Percentiles rank a stretch among this genome's conserved stretches.
Conservation (phyloP, 2,888 invertebrate species). For the Dolomedes plantarius region DNA sequence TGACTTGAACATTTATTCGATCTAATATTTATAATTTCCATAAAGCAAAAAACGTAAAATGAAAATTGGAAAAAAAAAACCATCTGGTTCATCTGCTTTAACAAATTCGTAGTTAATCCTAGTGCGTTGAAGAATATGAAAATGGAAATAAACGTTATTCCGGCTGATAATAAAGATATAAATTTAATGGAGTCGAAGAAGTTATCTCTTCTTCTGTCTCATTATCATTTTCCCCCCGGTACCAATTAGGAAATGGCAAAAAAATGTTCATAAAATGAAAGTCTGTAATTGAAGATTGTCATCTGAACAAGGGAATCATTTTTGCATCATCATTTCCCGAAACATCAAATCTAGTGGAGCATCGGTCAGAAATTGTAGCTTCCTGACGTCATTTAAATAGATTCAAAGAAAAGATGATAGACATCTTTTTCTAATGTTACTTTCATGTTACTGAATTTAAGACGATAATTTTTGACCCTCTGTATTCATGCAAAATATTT, state of each 20-base stretch:
- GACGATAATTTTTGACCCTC: conserved; percentile 4
- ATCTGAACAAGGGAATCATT: conserved; percentile 11
- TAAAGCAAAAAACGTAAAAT: too few relatives aligned
- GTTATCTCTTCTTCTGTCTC: too few relatives aligned
- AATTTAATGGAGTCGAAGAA: too few relatives aligned
- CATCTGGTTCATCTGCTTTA: too few relatives aligned
- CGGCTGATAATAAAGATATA: too few relatives aligned
- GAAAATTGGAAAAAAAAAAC: too few relatives aligned
- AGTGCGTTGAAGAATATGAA: too few relatives aligned
- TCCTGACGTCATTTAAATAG: neutral
- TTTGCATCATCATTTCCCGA: neutral
- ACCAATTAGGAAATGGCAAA: conserved; percentile 18
- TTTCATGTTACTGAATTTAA: neutral
- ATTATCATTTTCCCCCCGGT: neutral
- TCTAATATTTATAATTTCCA: too few relatives aligned
- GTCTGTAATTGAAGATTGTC: conserved; percentile 24
- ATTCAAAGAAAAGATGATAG: neutral
- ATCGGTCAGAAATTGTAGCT: neutral
- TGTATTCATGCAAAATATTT: neutral
- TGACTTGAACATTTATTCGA: too few relatives aligned
- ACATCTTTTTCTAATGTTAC: neutral
- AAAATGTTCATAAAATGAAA: neutral
- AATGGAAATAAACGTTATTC: too few relatives aligned
- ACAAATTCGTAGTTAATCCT: too few relatives aligned
- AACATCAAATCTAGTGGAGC: neutral